Evolutionary conservation across 1,140 invertebrate genomes (phyloP), one percentile per base, ranked within the genome.

Genomic region (Brachionus asplanchnoidis): DNA sequence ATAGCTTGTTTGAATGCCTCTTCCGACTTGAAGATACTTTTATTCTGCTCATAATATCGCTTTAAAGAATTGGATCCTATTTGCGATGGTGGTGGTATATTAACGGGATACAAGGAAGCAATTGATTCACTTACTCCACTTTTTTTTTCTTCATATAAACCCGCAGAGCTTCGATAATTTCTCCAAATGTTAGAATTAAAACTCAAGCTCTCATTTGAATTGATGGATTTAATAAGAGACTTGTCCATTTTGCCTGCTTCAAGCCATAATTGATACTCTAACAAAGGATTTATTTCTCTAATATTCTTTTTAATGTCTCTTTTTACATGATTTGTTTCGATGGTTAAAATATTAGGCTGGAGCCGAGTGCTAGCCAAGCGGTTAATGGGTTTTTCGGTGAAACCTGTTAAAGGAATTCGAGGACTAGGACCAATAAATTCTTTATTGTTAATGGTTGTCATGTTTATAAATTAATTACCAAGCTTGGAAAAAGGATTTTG

Each of bases 121-220:
- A 89, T 87, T 3, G 88, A 86, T 60, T 89, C 88, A 65, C 87
- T 86, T 44, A 88, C 87, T 85, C 86, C 88, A 32, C 87, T 88
- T 40, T 88, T 87, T 14, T 87, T 86, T 28, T 86, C 87, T 23
- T 85, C 86, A 53, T 88, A 80, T 80, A 89, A 87, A 50, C 88
- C 88, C 86, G 86, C 88, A 46, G 87, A 84, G 46, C 86, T 86
- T 36, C 87, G 66, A 85, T 89, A 89, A 84, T 89, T 89, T 84
- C 89, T 85, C 89, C 89, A 89, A 1, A 89, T 86, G 85, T 89
- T 89, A 60, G 88, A 88, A 86, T 89, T 89, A 84, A 88, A 89
- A 20, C 53, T 82, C 20, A 82, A 23, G 9, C 2, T 42, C 2
- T 82, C 65, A 68, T 86, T 88, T 20, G 86, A 77, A 85, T 89